A percentile compares a stretch with the other conserved stretches of the same genome.
These are phyloP conservation scores for Porphyrio hochstetteri DNA, from an alignment of 2,113 vertebrate species.

Conservation along the genomic window DNA sequence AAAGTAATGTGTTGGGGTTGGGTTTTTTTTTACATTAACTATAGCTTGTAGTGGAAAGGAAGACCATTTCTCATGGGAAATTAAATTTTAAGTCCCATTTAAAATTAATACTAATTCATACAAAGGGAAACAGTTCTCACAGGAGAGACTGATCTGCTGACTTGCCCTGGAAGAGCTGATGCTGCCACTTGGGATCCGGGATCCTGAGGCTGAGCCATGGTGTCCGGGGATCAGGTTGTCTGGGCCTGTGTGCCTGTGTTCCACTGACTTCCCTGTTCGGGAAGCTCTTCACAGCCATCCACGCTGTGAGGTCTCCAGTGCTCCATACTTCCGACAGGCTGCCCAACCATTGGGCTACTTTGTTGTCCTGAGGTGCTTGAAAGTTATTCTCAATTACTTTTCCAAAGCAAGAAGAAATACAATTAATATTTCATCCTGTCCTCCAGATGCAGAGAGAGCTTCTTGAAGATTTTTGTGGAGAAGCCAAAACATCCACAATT, in stretches of 20 bases:
- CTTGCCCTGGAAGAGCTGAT: neutral
- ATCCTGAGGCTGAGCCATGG: neutral
- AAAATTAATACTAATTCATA: neutral
- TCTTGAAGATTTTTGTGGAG: neutral
- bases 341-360: neutral
- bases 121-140: neutral
- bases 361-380: neutral
- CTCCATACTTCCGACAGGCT: neutral
- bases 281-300: neutral
- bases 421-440: neutral
- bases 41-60: neutral
- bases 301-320: neutral
- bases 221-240: neutral
- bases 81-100: neutral
- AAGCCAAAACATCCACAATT: neutral
- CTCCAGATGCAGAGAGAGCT: neutral
- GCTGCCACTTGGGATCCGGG: neutral
- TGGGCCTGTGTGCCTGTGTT: neutral
- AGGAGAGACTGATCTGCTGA: neutral
- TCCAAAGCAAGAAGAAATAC: neutral
- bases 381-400: neutral
- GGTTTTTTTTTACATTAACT: neutral
- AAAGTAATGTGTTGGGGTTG: accelerated
- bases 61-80: neutral
- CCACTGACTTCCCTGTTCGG: neutral